Conservation (phyloP, 2,113 vertebrate genomes). For the Sylvilagus bachmani region DNA sequence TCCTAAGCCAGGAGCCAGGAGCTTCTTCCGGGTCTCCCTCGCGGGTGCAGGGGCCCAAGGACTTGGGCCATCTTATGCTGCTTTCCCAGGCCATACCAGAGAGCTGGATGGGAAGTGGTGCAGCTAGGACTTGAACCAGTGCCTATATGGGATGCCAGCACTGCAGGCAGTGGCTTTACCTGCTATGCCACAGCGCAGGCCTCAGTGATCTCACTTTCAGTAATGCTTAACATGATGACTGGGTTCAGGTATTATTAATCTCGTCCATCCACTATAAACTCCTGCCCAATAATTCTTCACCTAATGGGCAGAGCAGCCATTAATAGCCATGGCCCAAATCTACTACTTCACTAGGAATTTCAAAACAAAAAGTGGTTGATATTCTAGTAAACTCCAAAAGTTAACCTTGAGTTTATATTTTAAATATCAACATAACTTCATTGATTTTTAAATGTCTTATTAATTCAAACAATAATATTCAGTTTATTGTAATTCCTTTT, state of each 20-base stretch:
- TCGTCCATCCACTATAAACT: neutral
- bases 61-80: too few relatives aligned
- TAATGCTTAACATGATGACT: neutral
- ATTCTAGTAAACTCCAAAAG: neutral
- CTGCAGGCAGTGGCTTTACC: too few relatives aligned
- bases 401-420: neutral
- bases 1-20: too few relatives aligned
- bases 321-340: neutral
- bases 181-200: too few relatives aligned
- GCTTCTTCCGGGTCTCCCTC: too few relatives aligned
- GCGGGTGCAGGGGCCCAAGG: too few relatives aligned
- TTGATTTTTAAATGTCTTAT: neutral
- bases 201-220: too few relatives aligned
- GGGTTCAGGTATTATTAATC: too few relatives aligned
- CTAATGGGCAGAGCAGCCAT: neutral
- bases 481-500: neutral
- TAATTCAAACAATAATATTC: neutral
- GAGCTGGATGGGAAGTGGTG: too few relatives aligned
- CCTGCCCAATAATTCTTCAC: neutral
- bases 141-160: too few relatives aligned
- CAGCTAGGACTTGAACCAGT: too few relatives aligned
- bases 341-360: neutral
- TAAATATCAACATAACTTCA: constrained; percentile 4
- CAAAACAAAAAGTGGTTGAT: neutral
- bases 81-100: too few relatives aligned